These are phyloP conservation scores for Megaceryle torquata DNA, from an alignment of 2,113 vertebrate genomes.

Conservation along the genomic window DNA sequence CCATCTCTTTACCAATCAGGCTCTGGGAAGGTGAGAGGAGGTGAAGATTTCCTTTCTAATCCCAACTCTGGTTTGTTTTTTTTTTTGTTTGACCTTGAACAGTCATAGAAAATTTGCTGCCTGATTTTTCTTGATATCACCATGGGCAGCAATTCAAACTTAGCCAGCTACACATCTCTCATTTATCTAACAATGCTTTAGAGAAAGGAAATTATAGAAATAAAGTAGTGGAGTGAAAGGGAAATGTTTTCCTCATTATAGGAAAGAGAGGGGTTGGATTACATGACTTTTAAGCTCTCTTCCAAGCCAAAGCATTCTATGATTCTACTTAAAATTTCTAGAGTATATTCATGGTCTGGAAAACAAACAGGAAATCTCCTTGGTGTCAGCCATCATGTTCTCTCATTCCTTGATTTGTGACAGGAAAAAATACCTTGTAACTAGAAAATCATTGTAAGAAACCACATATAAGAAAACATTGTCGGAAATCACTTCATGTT, in stretches of 20 bases:
- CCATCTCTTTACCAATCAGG: background rate
- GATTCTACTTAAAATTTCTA: background rate
- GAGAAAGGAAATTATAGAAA: background rate
- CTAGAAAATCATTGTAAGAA: background rate
- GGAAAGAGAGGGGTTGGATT: background rate
- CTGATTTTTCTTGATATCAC: background rate
- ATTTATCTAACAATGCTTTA: background rate
- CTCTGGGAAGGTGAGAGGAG: background rate
- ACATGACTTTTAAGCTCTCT: background rate
- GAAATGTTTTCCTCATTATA: background rate
- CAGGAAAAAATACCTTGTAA: background rate
- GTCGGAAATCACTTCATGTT: background rate
- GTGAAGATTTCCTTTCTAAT: background rate
- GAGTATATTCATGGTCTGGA: background rate
- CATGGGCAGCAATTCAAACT: background rate
- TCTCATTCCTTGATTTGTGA: background rate
- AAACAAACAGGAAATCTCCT: background rate
- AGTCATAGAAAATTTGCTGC: background rate
- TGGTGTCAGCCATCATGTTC: background rate
- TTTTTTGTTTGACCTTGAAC: background rate
- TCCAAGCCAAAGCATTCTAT: background rate
- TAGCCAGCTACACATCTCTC: background rate
- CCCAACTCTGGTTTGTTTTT: background rate
- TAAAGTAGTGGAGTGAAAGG: background rate
- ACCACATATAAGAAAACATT: background rate